Base-by-base conservation (phyloP, 2,797 vertebrate genomes). In the Cossypha caffra region DNA sequence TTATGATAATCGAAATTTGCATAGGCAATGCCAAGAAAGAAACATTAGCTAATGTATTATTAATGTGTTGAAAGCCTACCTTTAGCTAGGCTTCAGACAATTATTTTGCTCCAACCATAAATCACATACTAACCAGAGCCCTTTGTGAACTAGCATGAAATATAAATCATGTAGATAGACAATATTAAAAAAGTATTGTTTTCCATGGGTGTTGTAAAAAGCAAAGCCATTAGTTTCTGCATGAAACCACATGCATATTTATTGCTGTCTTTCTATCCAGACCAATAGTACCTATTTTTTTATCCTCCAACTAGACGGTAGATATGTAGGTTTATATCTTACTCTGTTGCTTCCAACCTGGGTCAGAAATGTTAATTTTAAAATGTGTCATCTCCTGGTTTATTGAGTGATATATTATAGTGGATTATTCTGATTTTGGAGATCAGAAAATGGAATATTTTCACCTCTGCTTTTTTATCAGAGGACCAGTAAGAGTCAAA, bases 81-180 rank as follows among this genome's bases (percentile, higher is more conserved):
- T 95, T 97, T 89, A 92, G 78, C 68, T 50, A 91, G 47, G 61
- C 64, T 93, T 92, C 72, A 94, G 87, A 95, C 61, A 85, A 91
- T 95, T 95, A 94, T 95, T 95, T 93, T 90, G 19, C 75, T 95
- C 45, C 52, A 88, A 21, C 31, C 40, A 93, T 97, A 95, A 92
- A 95, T 97, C 94, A 96, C 69, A 38, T 68, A 52, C 91, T 95
- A 95, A 97, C 90, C 66, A 74, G 82, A 90, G 76, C 86, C 58
- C 73, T 95, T 92, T 94, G 92, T 94, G 86, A 94, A 80, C 62
- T 77, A 89, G 68, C 75, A 86, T 66, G 89, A 96, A 94, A 72
- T 73, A 93, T 92, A 93, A 94, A 94, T 96, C 88, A 85, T 50
- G 14, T 29, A 87, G 64, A 91, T 72, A 86, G 84, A 91, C 54